phyloP scores from a whole-genome alignment of 2,888 invertebrate genomes.

The Sarcophaga caerulescens region DNA sequence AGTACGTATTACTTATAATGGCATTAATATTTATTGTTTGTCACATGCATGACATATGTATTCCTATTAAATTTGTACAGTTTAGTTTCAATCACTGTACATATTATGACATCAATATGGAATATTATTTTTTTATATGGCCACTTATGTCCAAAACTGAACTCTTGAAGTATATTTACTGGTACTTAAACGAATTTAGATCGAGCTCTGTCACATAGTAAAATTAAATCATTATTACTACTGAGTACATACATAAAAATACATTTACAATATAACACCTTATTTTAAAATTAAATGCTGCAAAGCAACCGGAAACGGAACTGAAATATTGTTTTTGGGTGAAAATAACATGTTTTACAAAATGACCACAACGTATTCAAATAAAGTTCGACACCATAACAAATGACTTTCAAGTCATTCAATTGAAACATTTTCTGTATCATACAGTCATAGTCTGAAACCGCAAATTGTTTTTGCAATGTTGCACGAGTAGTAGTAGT shows the following conservation, averaged over 20 bases:
- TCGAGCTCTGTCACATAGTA: background rate
- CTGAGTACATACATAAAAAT: background rate
- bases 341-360: slow-evolving; percentile 40
- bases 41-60: background rate
- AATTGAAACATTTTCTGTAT: slow-evolving; percentile 26
- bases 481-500: background rate
- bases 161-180: background rate
- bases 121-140: background rate
- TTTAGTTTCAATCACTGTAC: background rate
- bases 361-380: slow-evolving; percentile 50
- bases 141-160: background rate
- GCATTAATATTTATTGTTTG: background rate
- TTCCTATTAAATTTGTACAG: background rate
- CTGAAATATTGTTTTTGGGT: slow-evolving; percentile 35
- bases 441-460: background rate
- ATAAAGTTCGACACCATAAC: slow-evolving; percentile 57
- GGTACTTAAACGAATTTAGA: background rate
- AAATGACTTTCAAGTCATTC: slow-evolving; percentile 45
- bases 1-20: background rate
- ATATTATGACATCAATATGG: background rate
- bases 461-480: background rate
- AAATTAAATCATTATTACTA: background rate
- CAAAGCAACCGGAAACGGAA: slow-evolving; percentile 42
- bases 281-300: slow-evolving; percentile 12
- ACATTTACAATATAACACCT: slow-evolving; percentile 21